Evolutionary conservation across 2,888 invertebrate species (phyloP).

Genomic region (Diplazon laetatorius): DNA sequence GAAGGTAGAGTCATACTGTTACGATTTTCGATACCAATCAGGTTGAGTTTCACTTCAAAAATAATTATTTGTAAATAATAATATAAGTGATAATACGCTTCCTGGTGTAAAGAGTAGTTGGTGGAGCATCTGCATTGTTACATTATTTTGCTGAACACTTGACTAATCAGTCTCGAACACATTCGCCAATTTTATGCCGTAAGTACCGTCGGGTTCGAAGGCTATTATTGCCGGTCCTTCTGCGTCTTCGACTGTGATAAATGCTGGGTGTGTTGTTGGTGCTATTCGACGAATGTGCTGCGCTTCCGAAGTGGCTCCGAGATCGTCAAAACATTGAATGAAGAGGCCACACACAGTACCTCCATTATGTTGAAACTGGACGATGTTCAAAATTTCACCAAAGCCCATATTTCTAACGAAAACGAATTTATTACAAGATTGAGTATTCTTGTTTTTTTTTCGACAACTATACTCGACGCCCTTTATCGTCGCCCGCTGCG

Average conservation of each 20-base stretch:
- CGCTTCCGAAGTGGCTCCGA: conserved; percentile 9
- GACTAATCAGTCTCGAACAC: neutral
- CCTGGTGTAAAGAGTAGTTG: no score
- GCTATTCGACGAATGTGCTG: conserved; percentile 19
- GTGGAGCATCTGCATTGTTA: neutral
- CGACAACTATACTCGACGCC: neutral
- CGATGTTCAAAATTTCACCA: neutral
- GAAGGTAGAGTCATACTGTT: no score
- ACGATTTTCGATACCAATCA: no score
- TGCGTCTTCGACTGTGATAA: conserved; percentile 3
- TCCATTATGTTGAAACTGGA: neutral
- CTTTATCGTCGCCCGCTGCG: neutral
- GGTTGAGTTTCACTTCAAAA: no score
- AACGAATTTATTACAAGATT: neutral
- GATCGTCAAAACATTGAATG: conserved; percentile 9
- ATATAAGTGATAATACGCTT: no score
- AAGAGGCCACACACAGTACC: conserved; percentile 11
- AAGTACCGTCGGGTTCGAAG: conserved; percentile 10
- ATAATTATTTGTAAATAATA: no score
- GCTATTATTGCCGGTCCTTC: conserved; percentile 16
- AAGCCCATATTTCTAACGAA: conserved; percentile 18
- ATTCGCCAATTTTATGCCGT: conserved; percentile 19
- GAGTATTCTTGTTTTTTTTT: neutral
- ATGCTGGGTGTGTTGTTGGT: conserved; percentile 13
- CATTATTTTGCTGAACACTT: neutral